Evolutionary conservation across 2,113 vertebrate species (phyloP), one percentile per base, ranked within the genome.

Genomic region (Ictidomys tridecemlineatus): DNA sequence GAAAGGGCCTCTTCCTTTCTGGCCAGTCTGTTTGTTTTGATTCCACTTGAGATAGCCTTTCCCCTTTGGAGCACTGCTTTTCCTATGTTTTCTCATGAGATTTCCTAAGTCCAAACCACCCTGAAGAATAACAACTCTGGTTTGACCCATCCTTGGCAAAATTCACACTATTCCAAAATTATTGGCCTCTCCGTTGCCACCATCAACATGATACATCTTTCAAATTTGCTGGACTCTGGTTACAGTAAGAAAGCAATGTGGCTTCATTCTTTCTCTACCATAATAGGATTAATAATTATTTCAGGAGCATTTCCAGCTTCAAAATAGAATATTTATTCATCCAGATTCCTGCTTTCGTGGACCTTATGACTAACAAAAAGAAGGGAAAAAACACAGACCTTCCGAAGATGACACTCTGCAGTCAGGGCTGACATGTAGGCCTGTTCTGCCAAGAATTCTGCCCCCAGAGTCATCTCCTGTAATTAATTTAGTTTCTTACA

Each of bases 1-100:
- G 67, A 95, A 95, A 93, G 92, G 16, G 20, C 20, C 65, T 53
- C 72, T 82, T 93, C 39, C 37, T 87, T 91, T 42, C 56, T 85
- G 34, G 37, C 30, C 28, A 88, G 18, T 84, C 67, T 91, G 14
- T 77, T 84, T 77, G 63, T 72, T 96, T 91, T 73, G 85, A 91
- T 95, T 95, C 26, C 82, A 67, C 6, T 78, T 12, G n/a, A 9
- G 42, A 93, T 79, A 94, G 26, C 26, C 84, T 91, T 76, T 90
- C 34, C 17, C 39, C 63, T 89, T 93, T 76, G 74, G 69, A 94
- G 32, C 26, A 72, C 8, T 83, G 45, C 30, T 89, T 86, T 89
- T 89, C 39, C 30, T 63, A 13, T 26, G 30, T 34, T 79, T 85
- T 85, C 37, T 83, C 20, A 8, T 20, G 58, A 94, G 85, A 70